Percentiles rank a stretch among this genome's conserved stretches.
phyloP scores from a whole-genome alignment of 2,113 vertebrate species.

The Pelecanoides urinatrix region DNA sequence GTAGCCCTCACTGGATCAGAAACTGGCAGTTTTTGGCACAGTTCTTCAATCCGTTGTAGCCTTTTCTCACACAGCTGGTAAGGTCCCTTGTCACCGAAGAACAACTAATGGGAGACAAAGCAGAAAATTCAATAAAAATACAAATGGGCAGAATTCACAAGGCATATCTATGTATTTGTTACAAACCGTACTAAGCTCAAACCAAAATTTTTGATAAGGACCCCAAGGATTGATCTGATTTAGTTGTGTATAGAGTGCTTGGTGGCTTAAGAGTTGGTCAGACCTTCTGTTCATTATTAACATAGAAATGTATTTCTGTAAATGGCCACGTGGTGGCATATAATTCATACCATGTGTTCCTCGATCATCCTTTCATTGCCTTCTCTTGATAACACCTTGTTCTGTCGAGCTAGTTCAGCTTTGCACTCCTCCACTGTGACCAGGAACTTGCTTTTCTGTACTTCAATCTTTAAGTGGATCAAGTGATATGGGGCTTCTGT shows the following conservation, averaged over 20 bases:
- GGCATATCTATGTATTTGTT: neutral
- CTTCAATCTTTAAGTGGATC: constrained; percentile 86
- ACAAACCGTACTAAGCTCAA: neutral
- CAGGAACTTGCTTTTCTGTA: constrained; percentile 80
- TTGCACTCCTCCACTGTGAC: constrained; percentile 84
- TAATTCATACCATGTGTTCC: constrained; percentile 85
- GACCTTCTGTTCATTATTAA: neutral
- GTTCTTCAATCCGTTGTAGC: constrained; percentile 86
- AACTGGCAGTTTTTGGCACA: constrained; percentile 87
- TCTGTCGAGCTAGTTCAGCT: constrained; percentile 84
- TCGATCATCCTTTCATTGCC: constrained; percentile 86
- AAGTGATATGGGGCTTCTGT: constrained; percentile 89
- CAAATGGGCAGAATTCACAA: neutral
- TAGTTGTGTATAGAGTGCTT: neutral
- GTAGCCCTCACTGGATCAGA: constrained; percentile 78
- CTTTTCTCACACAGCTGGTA: constrained; percentile 86
- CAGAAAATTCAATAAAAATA: neutral
- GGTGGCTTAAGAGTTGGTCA: neutral
- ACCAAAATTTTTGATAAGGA: neutral
- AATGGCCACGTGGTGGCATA: neutral
- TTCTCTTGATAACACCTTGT: constrained; percentile 76
- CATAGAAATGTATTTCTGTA: neutral
- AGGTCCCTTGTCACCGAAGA: constrained; percentile 86
- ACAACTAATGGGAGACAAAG: constrained; percentile 74
- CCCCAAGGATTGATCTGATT: neutral